Percentiles rank a stretch among this genome's conserved stretches.
These are phyloP conservation scores for Patella ulyssiponensis DNA, from an alignment of 2,888 invertebrate genomes.

Conservation along the genomic window DNA sequence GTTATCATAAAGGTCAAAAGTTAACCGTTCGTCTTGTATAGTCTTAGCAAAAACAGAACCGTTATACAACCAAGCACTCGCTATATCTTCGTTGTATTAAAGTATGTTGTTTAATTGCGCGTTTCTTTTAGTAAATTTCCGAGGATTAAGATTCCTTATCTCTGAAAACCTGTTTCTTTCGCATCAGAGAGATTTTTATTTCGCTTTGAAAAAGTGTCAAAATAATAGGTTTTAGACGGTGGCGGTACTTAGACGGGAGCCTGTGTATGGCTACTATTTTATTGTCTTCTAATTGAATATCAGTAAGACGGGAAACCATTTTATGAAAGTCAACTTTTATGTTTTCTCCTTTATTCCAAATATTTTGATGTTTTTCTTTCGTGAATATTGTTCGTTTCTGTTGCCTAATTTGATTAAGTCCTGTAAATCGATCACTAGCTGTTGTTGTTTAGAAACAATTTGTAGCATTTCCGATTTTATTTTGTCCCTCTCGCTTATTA, in stretches of 20 bases:
- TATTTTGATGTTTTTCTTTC: slow-evolving; percentile 1
- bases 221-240: background rate
- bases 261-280: background rate
- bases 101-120: too few species aligned
- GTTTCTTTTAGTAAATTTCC: too few species aligned
- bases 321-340: background rate
- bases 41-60: too few species aligned
- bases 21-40: too few species aligned
- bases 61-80: too few species aligned
- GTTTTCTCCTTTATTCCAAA: background rate
- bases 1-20: too few species aligned
- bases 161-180: too few species aligned
- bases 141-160: too few species aligned
- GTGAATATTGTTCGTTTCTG: background rate
- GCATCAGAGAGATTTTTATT: background rate
- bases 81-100: too few species aligned
- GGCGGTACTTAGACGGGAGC: background rate
- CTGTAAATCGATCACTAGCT: background rate
- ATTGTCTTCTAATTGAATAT: background rate
- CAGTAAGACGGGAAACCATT: background rate
- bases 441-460: too few species aligned
- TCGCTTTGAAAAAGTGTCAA: background rate
- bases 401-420: background rate
- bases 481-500: too few species aligned
- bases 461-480: too few species aligned